Base-by-base conservation (phyloP, 2,797 vertebrate species). In the Lepus oiostolus region DNA sequence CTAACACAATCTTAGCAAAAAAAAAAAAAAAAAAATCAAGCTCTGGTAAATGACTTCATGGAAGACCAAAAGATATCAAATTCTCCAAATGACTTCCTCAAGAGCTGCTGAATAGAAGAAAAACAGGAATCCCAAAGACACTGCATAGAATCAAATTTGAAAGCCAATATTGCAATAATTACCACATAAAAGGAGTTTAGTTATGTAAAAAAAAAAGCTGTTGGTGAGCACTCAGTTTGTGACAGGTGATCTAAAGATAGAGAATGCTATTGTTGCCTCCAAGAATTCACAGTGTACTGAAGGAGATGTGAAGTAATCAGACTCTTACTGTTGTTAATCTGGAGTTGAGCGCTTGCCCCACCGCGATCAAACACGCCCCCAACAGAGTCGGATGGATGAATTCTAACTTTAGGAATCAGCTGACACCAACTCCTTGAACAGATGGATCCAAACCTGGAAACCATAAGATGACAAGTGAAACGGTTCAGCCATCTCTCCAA, bases 91-190 rank as follows among this genome's bases (percentile, higher is more conserved):
- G 74, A 63, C 24, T 38, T 95, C 87, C 47, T 83, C 81, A 96
- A 93, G 79, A 93, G 63, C 70, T 89, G 54, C 76, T 97, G 85
- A 75, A 72, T 62, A 14, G 71, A 28, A 91, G 7, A 4, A n/a
- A 93, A 85, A 95, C 65, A 96, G 50, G 79, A 70, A 91, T 95
- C 12, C 52, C 96, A 94, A 86, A 96, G 72, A 82, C 85, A 84
- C 84, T 94, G 14, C 11, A 26, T 89, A 92, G 88, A 97, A 72
- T 93, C 93, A 97, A 94, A 96, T 97, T 82, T 92, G 82, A 77
- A 96, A 95, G 94, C 65, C 86, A 96, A 52, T 76, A 91, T 83
- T 80, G 91, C 32, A 96, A 38, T 62, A 42, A 70, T 81, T 93
- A 32, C 63, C 89, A 95, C 47, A 72, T 92, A 94, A 86, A 91